Base-by-base conservation (phyloP, 1,140 invertebrate species). In the Dendrolimus punctatus region DNA sequence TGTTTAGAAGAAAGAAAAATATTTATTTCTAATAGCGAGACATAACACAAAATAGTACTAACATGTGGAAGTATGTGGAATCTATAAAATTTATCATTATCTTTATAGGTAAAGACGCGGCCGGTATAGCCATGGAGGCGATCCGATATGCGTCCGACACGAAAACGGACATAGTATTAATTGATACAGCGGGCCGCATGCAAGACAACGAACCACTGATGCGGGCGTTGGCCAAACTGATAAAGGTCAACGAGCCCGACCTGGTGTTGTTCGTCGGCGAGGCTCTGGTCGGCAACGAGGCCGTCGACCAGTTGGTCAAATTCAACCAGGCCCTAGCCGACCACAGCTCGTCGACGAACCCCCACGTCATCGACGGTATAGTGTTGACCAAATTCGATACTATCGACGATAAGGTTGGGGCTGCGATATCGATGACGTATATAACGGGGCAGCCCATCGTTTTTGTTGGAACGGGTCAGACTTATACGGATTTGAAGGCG, bases 391-490 rank as follows among this genome's bases (percentile, higher is more conserved):
- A 99, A 88, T 99, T 99, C 87, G 98, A 99, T 81, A 99, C 98
- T 2, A 99, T 99, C 73, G 98, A 99, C 88, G 98, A 99, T 82
- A 99, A 99, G 90, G 98, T 99, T 77, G 99, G 99, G 36, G 98
- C 99, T 50, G 98, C 99, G 45, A 98, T 99, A 67, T 99, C 98
- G 6, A 99, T 99, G 99, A 99, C 98, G 0, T 99, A 99, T 77
- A 99, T 99, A 54, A 99, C 99, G 40, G 99, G 99, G 6, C 98
- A 99, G 83, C 99, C 99, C 0, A 99, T 99, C 61, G 96, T 99
- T 37, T 99, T 99, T 87, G 98, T 99, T 37, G 99, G 99, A 10
- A 99, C 98, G 45, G 99, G 99, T 5, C 99, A 99, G 88, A 99
- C 98, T 0, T 99, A 99, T 80, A 96, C 96, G 0, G 99, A 99